Evolutionary conservation across 2,113 vertebrate species (phyloP).

Genomic region (Heterotis niloticus): DNA sequence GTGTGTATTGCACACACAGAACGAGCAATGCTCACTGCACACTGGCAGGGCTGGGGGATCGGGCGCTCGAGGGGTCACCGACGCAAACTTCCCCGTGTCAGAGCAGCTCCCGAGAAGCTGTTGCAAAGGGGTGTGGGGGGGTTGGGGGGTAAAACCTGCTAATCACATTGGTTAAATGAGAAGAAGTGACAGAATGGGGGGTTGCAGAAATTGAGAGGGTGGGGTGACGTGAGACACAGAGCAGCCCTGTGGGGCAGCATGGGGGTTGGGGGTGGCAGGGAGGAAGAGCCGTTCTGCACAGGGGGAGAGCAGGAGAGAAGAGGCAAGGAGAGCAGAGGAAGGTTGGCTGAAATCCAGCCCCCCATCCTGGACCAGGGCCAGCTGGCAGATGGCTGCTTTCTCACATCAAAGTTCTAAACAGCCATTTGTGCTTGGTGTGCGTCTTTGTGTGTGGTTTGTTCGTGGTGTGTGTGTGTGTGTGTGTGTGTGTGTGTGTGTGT

Average conservation of each 20-base stretch:
- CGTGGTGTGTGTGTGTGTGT: not conserved
- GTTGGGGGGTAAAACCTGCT: slow-evolving; percentile 15
- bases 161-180: slow-evolving; percentile 9
- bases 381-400: slow-evolving; percentile 12
- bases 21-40: not conserved
- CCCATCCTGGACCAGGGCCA: not conserved
- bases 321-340: not conserved
- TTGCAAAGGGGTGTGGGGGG: not conserved
- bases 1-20: not conserved
- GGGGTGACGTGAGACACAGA: slow-evolving; percentile 21
- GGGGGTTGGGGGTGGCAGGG: slow-evolving; percentile 11
- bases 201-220: slow-evolving; percentile 17
- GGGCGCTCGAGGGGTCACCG: not conserved
- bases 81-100: too few relatives aligned
- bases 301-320: not conserved
- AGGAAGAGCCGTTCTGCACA: not conserved
- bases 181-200: not conserved
- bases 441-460: too few relatives aligned
- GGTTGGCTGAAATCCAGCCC: not conserved
- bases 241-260: not conserved
- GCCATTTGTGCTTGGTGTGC: slow-evolving; percentile 24
- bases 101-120: too few relatives aligned
- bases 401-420: not conserved
- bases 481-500: slow-evolving; percentile 32
- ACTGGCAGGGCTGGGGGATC: not conserved